Evolutionary conservation across 2,888 invertebrate species (phyloP), one percentile per base, ranked within the genome.

Genomic region (Acanthopleura granulata): DNA sequence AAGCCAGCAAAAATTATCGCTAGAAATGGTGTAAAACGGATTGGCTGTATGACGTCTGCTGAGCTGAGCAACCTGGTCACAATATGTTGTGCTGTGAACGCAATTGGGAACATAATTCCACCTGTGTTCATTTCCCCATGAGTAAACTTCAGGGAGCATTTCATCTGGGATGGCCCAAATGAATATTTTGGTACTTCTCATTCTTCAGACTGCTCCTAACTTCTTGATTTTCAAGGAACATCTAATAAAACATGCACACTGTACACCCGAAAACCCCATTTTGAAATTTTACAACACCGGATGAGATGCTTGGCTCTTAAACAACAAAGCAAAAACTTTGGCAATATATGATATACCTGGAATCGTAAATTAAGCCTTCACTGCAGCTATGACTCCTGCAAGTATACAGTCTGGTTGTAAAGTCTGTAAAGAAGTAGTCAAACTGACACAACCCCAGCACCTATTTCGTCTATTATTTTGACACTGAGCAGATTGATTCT

Each of bases 281-380:
- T 82, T 83, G 49, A 85, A 81, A 72, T 78, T 76, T 72, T 74
- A 85, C 50, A 87, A 88, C 71, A 72, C 79, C 22, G 79, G 82
- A 11, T 81, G 77, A 51, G 85, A 87, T 73, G 74, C 80, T 18
- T 90, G 87, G 85, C 75, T 88, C 78, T 51, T 77, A n/a, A 81
- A 83, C 72, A 81, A 91, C 78, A 88, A 90, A 62, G 90, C 90
- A 1, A 85, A 89, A 78, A 83, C 87, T 27, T 83, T 91, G n/a
- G 85, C 87, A 0, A 90, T 91, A 57, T 90, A 91, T 81, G 85
- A 66, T 27, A 66, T 66, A 22, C 66, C 66, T 1, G 66, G 27
- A 1, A 66, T 66, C 6, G 66, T 66, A 27, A 22, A 25, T 3
- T 1, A 66, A 27, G 66, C 66, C 1, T 66, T 22, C 29, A 9